These are phyloP conservation scores for Epinephelus awoara DNA, from an alignment of 2,797 vertebrate species.

Conservation along the genomic window DNA sequence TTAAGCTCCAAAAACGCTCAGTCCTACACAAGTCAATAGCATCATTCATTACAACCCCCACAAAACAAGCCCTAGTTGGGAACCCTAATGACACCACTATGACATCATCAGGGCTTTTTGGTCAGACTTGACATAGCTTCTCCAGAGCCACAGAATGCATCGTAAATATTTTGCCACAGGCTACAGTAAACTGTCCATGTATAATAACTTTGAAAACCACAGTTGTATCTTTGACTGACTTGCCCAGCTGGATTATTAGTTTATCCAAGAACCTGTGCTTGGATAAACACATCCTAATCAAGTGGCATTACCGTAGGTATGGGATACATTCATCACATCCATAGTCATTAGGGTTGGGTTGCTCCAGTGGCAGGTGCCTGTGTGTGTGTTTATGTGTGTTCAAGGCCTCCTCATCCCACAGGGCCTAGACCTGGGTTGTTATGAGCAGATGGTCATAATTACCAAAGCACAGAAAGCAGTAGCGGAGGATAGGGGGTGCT, in stretches of 20 bases:
- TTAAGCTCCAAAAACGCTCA: too few species aligned
- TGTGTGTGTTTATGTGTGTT: constrained; percentile 24
- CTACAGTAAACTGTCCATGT: not conserved
- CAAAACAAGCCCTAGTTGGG: not conserved
- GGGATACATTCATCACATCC: constrained; percentile 37
- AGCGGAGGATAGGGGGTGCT: constrained; percentile 21
- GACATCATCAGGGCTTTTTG: not conserved
- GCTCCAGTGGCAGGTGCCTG: constrained; percentile 59
- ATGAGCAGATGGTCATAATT: constrained; percentile 79
- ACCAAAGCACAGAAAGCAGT: constrained; percentile 54
- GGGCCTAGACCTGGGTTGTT: constrained; percentile 41
- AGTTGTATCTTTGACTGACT: not conserved
- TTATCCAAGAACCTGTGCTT: constrained; percentile 22
- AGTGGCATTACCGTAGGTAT: constrained; percentile 12
- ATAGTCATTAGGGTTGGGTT: constrained; percentile 38
- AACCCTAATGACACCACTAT: not conserved
- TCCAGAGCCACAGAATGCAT: not conserved
- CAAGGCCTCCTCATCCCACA: constrained; percentile 53
- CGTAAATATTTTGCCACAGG: not conserved
- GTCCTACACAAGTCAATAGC: too few species aligned
- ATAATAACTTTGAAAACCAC: not conserved
- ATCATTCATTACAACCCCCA: too few species aligned
- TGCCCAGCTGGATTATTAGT: constrained; percentile 1
- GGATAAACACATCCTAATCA: constrained; percentile 32
- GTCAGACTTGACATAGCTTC: too few species aligned